Evolutionary conservation across 1,140 invertebrate species (phyloP).

Genomic region (Drosophila erecta): DNA sequence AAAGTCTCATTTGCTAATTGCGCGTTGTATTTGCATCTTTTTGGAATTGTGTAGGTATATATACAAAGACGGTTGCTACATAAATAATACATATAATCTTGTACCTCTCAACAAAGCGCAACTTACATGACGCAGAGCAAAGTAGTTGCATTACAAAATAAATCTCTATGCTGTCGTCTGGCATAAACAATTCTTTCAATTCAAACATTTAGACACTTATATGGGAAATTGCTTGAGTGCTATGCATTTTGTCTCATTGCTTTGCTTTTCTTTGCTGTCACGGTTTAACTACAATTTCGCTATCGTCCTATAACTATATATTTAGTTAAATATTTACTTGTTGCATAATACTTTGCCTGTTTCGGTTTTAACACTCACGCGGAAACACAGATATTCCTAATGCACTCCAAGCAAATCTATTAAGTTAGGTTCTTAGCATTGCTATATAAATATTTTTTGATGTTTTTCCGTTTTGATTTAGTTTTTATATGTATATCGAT

Average conservation of each 20-base stretch:
- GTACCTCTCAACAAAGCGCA: slow-evolving; percentile 33
- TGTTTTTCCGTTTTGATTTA: slow-evolving; percentile 42
- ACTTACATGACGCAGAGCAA: slow-evolving; percentile 51
- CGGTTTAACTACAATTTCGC: slow-evolving; percentile 69
- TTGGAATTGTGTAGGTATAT: slow-evolving; percentile 55
- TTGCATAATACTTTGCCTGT: slow-evolving; percentile 74
- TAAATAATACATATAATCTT: slow-evolving; percentile 49
- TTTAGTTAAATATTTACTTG: slow-evolving; percentile 55
- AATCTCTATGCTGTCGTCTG: background rate
- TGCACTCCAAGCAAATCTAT: slow-evolving; percentile 61
- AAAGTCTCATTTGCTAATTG: slow-evolving; percentile 75
- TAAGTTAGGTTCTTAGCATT: slow-evolving; percentile 57
- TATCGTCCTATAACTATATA: slow-evolving; percentile 42
- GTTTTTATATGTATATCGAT: slow-evolving; percentile 26
- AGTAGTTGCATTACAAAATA: slow-evolving; percentile 30
- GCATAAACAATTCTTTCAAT: slow-evolving; percentile 20
- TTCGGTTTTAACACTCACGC: slow-evolving; percentile 47
- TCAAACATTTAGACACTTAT: slow-evolving; percentile 53
- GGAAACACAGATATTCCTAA: slow-evolving; percentile 18
- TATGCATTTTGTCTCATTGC: slow-evolving; percentile 47
- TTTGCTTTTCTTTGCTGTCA: slow-evolving; percentile 42
- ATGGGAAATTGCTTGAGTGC: slow-evolving; percentile 61
- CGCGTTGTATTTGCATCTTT: slow-evolving; percentile 59
- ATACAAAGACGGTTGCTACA: slow-evolving; percentile 39
- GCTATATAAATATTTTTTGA: slow-evolving; percentile 32